phyloP scores from a whole-genome alignment of 2,888 invertebrate genomes.

The Erebia palarica region DNA sequence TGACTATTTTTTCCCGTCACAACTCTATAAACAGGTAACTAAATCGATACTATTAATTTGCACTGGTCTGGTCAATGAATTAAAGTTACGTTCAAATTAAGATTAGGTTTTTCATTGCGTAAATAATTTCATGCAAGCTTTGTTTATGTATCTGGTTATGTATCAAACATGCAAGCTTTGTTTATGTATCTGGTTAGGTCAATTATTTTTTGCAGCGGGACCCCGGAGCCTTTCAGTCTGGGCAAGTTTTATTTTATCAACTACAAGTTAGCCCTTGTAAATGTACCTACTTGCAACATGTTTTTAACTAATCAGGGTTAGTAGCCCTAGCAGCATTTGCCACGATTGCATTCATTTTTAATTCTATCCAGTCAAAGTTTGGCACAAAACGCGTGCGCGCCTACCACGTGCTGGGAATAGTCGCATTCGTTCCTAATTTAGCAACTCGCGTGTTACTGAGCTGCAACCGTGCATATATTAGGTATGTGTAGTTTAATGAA shows the following conservation, averaged over 20 bases:
- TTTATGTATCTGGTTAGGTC: no score
- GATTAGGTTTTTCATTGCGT: background rate
- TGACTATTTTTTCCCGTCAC: slow-evolving; percentile 1
- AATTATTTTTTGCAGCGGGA: no score
- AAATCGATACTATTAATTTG: background rate
- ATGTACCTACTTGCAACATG: no score
- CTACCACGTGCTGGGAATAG: slow-evolving; percentile 58
- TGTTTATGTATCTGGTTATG: no score
- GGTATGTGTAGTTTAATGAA: slow-evolving; percentile 34
- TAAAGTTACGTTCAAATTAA: background rate
- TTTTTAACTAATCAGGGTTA: background rate
- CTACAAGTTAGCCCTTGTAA: no score
- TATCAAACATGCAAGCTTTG: no score
- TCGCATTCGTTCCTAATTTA: slow-evolving; percentile 49
- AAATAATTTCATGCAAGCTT: background rate
- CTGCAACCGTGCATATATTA: slow-evolving; percentile 18
- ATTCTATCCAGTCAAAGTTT: slow-evolving; percentile 65
- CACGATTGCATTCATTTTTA: slow-evolving; percentile 65
- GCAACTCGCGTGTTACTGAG: slow-evolving; percentile 39
- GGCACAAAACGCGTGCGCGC: slow-evolving; percentile 60
- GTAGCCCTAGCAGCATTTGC: slow-evolving; percentile 42
- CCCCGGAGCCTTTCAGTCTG: no score
- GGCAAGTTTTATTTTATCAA: no score
- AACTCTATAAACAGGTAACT: background rate
- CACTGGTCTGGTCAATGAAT: slow-evolving; percentile 2